Evolutionary conservation across 2,113 vertebrate genomes (phyloP), one percentile per base, ranked within the genome.

Genomic region (Dissostichus mawsoni): DNA sequence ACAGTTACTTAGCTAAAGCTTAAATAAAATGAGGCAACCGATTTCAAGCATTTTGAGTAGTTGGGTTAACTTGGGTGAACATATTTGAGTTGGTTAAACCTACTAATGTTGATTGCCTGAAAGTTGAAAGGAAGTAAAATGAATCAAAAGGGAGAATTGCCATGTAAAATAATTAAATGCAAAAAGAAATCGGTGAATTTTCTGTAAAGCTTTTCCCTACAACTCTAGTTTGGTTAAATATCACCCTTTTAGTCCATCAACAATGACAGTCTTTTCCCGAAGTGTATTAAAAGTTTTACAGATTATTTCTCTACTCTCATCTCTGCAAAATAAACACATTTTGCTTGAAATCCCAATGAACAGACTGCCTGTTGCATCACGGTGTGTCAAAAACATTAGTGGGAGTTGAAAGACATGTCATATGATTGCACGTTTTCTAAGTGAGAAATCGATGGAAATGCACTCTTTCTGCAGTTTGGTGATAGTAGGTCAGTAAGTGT

Each of bases 401-500:
- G 56, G 16, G 66, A 77, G 33, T n/a, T 69, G 48, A 55, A 33
- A 48, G 23, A 77, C 16, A 6, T 29, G 33, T n/a, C 25, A 51
- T 63, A 58, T 67, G 69, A 83, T 58, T 82, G 64, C 73, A 76
- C 55, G 33, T 83, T 74, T 86, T 70, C 76, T 81, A 52, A 47
- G 29, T 59, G 80, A 41, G 14, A 57, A 90, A 83, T 83, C 81
- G 81, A 85, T 80, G 71, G 63, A 25, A 77, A 69, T 72, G 68
- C 78, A 70, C 70, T 63, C 59, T 64, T 82, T 80, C 74, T 69
- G 63, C 66, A 51, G 45, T 80, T 87, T 85, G 70, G 74, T 66
- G 13, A 68, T 61, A 61, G 20, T 20, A 62, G 13, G 44, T 25
- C 36, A 20, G 18, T 20, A 0, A 65, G 62, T 41, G 36, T 41